Evolutionary conservation across 2,797 vertebrate genomes (phyloP).

Genomic region (Falco berigora): DNA sequence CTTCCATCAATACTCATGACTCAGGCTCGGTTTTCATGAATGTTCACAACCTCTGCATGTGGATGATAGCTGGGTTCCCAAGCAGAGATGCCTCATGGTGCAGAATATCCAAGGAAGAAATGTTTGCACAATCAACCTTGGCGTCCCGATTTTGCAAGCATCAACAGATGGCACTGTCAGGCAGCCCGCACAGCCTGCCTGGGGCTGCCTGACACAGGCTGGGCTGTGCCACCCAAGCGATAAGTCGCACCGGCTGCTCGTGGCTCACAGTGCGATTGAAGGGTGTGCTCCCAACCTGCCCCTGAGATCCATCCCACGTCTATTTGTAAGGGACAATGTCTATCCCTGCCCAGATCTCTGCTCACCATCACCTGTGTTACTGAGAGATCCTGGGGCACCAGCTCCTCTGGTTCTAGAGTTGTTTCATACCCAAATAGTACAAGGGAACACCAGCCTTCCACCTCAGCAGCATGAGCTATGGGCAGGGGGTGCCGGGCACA

Average conservation of each 20-base stretch:
- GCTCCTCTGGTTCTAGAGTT: neutral
- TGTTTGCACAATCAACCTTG: neutral
- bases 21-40: neutral
- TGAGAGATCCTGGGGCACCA: neutral
- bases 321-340: neutral
- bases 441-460: neutral
- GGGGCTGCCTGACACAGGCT: neutral
- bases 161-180: neutral
- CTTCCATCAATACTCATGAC: neutral
- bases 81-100: neutral
- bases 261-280: neutral
- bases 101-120: neutral
- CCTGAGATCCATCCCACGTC: fast-evolving
- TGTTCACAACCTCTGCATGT: neutral
- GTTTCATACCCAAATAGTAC: neutral
- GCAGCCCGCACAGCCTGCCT: neutral
- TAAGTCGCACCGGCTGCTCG: neutral
- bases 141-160: neutral
- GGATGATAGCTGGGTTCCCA: neutral
- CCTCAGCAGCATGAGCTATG: neutral
- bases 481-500: neutral
- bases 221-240: neutral
- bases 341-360: neutral
- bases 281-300: neutral
- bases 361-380: neutral